Evolutionary conservation across 37 sponge, comb jelly and placozoan genomes (phyloP), one percentile per base, ranked within the genome.

Genomic region (Aplysina aerophoba): DNA sequence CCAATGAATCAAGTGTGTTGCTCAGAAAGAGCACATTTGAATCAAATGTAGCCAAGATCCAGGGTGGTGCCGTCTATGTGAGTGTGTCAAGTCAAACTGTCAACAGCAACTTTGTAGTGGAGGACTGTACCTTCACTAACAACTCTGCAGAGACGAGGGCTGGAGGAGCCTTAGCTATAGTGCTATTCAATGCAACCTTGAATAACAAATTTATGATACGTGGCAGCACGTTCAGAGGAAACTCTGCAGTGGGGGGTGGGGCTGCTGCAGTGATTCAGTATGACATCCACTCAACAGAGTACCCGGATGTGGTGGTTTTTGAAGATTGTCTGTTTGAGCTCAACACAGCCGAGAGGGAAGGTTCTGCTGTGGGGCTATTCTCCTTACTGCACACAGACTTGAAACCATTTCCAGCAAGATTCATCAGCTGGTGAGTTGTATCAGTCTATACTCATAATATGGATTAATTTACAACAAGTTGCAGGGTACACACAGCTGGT

Each of bases 281-380:
- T 62, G 86, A 93, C 69, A 85, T 91, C 37, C 33, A 85, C 37
- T 19, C 79, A 13, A 79, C 3, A 19, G 78, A 40, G 12, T 62
- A 4, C 22, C 93, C 90, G 3, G 93, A 93, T 60, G 34, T 2
- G 17, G 63, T 93, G 16, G 72, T 24, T 12, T 85, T 93, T 81
- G 78, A 34, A 28, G 72, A 83, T 40, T 90, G 90, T 25, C 20
- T 0, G 8, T 93, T 93, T 59, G n/a, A 40, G 4, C 31, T 25
- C 24, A 93, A 93, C 79, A 40, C 68, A 36, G 94, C 91, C 19
- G 0, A 59, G 17, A 88, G 80, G 28, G 94, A 94, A 22, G 91
- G 94, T 15, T 90, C 94, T 21, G 91, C 92, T 73, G 89, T 94
- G 30, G 91, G 94, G 0, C 69, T 94, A 33, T 91, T 94, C 57